A percentile compares a stretch with the other conserved stretches of the same genome.
phyloP scores from a whole-genome alignment of 2,888 invertebrate species.

The Empis stercorea region DNA sequence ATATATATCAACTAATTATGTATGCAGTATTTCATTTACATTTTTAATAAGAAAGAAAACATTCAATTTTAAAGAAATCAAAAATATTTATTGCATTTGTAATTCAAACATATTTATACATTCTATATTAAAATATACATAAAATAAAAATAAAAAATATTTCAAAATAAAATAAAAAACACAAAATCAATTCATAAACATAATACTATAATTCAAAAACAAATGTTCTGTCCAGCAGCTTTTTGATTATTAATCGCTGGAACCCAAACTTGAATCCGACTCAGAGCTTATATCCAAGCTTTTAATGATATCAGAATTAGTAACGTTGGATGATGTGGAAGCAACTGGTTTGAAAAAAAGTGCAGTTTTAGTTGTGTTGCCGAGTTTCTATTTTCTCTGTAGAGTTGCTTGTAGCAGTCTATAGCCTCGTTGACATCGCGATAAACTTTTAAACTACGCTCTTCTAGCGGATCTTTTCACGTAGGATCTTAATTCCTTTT shows the following conservation, averaged over 20 bases:
- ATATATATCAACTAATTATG: too few species aligned
- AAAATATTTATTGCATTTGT: too few species aligned
- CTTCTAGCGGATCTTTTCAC: not conserved
- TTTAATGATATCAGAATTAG: not conserved
- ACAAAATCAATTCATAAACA: not conserved
- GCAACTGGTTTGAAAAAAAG: not conserved
- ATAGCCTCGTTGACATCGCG: not conserved
- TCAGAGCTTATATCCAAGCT: not conserved
- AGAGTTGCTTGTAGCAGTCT: not conserved
- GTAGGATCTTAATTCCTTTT: not conserved
- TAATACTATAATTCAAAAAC: not conserved
- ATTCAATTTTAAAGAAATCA: not conserved
- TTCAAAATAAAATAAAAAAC: not conserved
- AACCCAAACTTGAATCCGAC: too few species aligned
- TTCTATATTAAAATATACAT: not conserved
- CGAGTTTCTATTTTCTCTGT: not conserved
- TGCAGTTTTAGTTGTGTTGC: not conserved
- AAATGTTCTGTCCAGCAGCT: not conserved
- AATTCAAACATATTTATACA: not conserved
- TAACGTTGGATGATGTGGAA: not conserved
- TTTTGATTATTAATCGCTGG: not conserved
- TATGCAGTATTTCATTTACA: not conserved
- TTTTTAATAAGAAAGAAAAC: not conserved
- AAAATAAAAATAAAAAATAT: not conserved
- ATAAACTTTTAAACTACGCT: not conserved